Base-by-base conservation (phyloP, 2,888 invertebrate genomes). In the Leptopilina myrica region DNA sequence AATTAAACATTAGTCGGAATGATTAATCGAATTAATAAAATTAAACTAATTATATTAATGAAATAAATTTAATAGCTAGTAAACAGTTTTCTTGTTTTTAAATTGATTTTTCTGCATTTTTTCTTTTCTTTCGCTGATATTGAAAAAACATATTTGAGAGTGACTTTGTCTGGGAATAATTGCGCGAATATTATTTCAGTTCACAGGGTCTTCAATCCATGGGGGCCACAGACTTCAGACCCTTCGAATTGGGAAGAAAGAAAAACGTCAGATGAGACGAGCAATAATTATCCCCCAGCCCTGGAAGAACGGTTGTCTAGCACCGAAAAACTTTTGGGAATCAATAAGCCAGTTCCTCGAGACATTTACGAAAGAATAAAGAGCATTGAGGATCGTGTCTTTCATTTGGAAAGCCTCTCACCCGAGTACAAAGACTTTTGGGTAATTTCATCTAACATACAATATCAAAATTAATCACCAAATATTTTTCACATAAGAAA, bases 381-480 rank as follows among this genome's bases (percentile, higher is more conserved):
- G 90, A 92, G 92, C 1, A 93, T 97, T 86, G 97, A 97, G 91
- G 94, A 97, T 86, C 93, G 95, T 83, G 93, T 97, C 75, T 92
- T 96, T 8, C 92, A 94, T 81, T 91, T 97, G 79, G 96, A 97
- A 91, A 93, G 96, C 0, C 90, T 96, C 77, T 97, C 97, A 62
- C 97, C 97, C 0, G 97, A 97, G 91, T 97, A 97, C 88, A 94
- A 94, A 40, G 93, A 95, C 85, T 95, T 95, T 91, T 93, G 94
- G 93, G 95, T 94, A 92, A 90, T 49, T 49, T 49, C 49, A 49
- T 12, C 3, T 5, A 33, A 33, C 3, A 33, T 3, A 33, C 1
- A 1, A 20, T 20, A 20, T 20, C 20, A 33, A 4, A 33, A 33
- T 33, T 33, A 33, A 33, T 33, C 33, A 2, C 33, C 33, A 33